Evolutionary conservation across 2,797 vertebrate genomes (phyloP), one percentile per base, ranked within the genome.

Genomic region (Argya squamiceps): DNA sequence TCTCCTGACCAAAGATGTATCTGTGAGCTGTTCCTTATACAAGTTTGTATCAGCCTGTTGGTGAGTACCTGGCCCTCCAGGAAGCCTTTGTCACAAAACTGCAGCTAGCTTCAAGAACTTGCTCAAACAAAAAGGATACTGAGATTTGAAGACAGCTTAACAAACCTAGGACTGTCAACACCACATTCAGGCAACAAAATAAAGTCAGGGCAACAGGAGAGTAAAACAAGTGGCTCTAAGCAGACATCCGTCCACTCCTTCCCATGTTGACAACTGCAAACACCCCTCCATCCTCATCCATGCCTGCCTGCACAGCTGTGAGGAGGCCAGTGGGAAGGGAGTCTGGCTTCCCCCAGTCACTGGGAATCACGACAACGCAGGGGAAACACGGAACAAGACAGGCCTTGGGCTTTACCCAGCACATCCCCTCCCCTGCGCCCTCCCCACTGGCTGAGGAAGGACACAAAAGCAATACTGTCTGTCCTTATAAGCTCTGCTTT

Each of bases 391-490:
- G 74, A 63, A 83, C n/a, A 22, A 53, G 67, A 73, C 13, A 23
- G 27, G 74, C 74, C 81, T 64, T 64, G 70, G 86, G 88, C 70
- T 50, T 87, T 74, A 68, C 58, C 22, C 67, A 10, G 77, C 55
- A 64, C 6, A 44, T 80, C 88, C 59, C 75, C 60, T 94, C 75
- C 92, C 63, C 37, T 88, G 70, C 5, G 0, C 87, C 79, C 84
- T 73, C 79, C 32, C 44, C 11, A 65, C 84, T 50, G 94, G 74
- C 87, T 80, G 90, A 91, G 92, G 67, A 84, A 29, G 56, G 92
- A 95, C 93, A 97, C 95, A 96, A 97, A 97, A 97, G 87, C 96
- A 94, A 95, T 80, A 91, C 93, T 47, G 64, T 96, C 93, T 97
- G 84, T 96, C 92, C 97, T 96, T 92, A 95, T 88, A 88, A 96